Conservation (phyloP, 2,888 invertebrate genomes). For the Linnaemya tessellans region DNA sequence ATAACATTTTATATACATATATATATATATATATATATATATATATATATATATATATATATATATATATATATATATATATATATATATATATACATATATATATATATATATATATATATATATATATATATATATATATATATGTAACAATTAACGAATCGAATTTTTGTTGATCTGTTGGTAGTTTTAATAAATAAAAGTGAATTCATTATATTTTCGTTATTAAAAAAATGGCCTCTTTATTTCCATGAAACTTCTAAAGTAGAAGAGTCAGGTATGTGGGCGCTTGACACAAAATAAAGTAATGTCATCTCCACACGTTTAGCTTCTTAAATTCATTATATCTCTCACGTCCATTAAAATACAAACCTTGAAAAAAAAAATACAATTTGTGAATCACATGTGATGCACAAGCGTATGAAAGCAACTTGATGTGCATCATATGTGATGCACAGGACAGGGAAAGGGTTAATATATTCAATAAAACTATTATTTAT, state of each 20-base stretch:
- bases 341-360: conserved; percentile 7
- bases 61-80: no score
- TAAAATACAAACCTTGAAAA: conserved; percentile 27
- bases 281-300: conserved; percentile 1
- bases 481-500: no score
- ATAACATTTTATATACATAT: no score
- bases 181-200: conserved; percentile 1
- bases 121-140: no score
- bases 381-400: conserved; percentile 30
- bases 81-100: no score
- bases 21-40: no score
- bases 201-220: conserved; percentile 11
- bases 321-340: conserved; percentile 12
- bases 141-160: no score
- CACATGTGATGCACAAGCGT: conserved; percentile 26
- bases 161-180: background rate
- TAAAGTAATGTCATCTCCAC: conserved; percentile 10
- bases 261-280: conserved; percentile 1
- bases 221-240: background rate
- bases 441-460: conserved; percentile 17
- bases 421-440: conserved; percentile 14
- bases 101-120: no score
- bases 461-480: conserved; percentile 13
- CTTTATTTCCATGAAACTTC: conserved; percentile 18
- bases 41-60: no score